These are phyloP conservation scores for Lepus oiostolus DNA, from an alignment of 2,797 vertebrate species.

Conservation along the genomic window DNA sequence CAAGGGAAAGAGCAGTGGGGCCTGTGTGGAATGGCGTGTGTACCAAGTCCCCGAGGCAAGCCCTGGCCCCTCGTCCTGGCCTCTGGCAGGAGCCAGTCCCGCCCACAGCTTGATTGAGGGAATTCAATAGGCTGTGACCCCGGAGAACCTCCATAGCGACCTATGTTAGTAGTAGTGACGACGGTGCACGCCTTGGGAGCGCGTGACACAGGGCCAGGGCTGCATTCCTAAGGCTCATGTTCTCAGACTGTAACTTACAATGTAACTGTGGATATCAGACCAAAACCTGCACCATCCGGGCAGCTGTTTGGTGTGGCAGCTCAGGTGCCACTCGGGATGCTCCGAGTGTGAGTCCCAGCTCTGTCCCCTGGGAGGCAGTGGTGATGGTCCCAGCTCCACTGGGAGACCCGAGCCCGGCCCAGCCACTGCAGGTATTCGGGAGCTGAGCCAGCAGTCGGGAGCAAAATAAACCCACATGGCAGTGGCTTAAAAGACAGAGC, in stretches of 20 bases:
- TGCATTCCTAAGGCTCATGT: not conserved
- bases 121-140: not conserved
- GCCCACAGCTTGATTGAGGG: not conserved
- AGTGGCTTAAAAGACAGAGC: not conserved
- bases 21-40: not conserved
- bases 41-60: not conserved
- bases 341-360: no score
- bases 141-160: no score
- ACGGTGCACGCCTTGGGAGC: rapidly evolving
- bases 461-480: no score
- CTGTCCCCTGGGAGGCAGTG: no score
- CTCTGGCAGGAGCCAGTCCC: not conserved
- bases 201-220: no score
- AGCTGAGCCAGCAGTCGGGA: no score
- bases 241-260: not conserved
- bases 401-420: no score
- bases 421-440: no score
- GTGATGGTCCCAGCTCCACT: no score
- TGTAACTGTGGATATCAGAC: not conserved
- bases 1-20: not conserved
- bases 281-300: not conserved
- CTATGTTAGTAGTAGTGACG: no score
- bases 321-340: no score
- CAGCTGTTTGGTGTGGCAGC: no score
- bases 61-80: not conserved